phyloP scores from a whole-genome alignment of 2,113 vertebrate genomes.

The Ceratotherium simum region DNA sequence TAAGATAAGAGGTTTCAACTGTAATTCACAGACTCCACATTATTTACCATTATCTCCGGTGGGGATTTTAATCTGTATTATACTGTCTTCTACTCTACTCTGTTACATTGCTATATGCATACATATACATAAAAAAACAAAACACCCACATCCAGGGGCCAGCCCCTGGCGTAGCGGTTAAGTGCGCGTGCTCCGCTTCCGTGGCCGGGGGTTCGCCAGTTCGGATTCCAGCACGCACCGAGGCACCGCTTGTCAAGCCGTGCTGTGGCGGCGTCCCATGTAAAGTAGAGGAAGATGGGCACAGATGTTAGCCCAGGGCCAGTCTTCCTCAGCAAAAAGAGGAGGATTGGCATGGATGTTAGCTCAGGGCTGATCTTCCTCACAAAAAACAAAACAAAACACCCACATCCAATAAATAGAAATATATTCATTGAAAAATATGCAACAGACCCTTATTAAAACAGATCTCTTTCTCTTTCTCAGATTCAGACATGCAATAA shows the following conservation, averaged over 20 bases:
- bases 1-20: slow-evolving; percentile 24
- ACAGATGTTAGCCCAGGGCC: too few species aligned
- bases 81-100: not conserved
- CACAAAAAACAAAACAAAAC: not conserved
- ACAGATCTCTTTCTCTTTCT: not conserved
- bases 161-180: too few species aligned
- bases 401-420: not conserved
- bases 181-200: too few species aligned
- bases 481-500: not conserved
- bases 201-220: too few species aligned
- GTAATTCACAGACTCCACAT: not conserved
- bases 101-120: not conserved
- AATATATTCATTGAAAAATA: not conserved
- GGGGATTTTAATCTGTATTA: not conserved
- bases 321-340: too few species aligned
- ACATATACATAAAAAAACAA: not conserved
- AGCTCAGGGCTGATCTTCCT: too few species aligned
- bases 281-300: too few species aligned
- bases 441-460: not conserved
- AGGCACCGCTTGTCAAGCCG: too few species aligned
- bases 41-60: not conserved
- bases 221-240: too few species aligned
- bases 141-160: not conserved
- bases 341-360: too few species aligned
- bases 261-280: too few species aligned